phyloP scores from a whole-genome alignment of 1,140 invertebrate species.

The Agrypnia vestita region DNA sequence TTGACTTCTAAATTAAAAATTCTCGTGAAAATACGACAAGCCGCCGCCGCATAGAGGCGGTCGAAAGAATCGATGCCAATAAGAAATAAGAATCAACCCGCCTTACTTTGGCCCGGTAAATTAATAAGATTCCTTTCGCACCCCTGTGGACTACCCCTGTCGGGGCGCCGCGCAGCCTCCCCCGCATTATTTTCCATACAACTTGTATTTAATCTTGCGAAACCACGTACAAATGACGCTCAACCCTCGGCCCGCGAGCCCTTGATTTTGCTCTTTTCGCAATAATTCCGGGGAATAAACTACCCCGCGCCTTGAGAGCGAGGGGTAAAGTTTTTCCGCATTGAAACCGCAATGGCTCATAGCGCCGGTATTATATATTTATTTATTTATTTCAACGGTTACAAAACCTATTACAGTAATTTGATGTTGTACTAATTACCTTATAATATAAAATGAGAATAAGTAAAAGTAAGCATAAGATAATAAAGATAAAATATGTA shows the following conservation, averaged over 20 bases:
- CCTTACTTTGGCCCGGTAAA: not conserved
- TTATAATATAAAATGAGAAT: no score
- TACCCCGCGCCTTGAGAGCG: not conserved
- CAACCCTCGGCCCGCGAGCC: not conserved
- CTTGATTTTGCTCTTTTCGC: slow-evolving; percentile 5
- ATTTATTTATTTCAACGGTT: no score
- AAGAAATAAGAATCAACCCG: not conserved
- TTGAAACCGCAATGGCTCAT: slow-evolving; percentile 20
- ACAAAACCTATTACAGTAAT: no score
- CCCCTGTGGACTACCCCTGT: no score
- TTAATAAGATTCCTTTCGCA: not conserved
- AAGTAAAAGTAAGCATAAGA: no score
- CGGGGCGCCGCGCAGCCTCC: no score
- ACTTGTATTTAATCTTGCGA: slow-evolving; percentile 52
- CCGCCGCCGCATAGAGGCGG: not conserved
- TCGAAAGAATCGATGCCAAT: not conserved
- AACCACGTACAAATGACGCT: slow-evolving; percentile 42
- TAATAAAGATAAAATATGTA: no score
- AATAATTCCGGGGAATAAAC: slow-evolving; percentile 21
- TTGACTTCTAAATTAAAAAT: not conserved
- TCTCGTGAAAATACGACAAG: no score
- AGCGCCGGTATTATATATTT: not conserved
- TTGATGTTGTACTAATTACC: no score
- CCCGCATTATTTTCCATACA: slow-evolving; percentile 53
- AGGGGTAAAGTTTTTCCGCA: slow-evolving; percentile 16